Percentiles rank a stretch among this genome's conserved stretches.
These are phyloP conservation scores for Sebastes hubbsi DNA, from an alignment of 2,797 vertebrate species.

Conservation along the genomic window DNA sequence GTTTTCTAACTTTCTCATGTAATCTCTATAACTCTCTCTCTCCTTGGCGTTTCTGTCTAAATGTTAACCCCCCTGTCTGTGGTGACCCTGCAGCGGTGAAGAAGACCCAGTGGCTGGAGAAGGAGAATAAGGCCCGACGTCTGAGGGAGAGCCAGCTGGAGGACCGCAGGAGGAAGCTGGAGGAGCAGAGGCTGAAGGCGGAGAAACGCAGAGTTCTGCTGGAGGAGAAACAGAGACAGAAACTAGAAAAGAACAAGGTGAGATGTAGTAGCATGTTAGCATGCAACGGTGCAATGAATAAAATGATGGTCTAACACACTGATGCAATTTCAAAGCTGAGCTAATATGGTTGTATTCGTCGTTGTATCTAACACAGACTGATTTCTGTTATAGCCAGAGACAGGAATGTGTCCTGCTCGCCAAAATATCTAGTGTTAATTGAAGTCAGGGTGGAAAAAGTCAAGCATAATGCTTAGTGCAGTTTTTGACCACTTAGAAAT, in stretches of 20 bases:
- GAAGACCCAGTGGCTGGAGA: slow-evolving; percentile 95
- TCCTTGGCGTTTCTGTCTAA: neutral
- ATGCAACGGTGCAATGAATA: neutral
- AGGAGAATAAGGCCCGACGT: slow-evolving; percentile 92
- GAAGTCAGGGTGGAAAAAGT: neutral
- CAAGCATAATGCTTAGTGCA: neutral
- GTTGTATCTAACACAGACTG: neutral
- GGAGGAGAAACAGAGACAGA: slow-evolving; percentile 94
- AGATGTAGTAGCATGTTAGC: neutral
- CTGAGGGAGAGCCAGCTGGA: slow-evolving; percentile 94
- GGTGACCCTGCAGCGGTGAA: slow-evolving; percentile 84
- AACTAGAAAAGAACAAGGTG: slow-evolving; percentile 97
- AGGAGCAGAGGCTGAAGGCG: slow-evolving; percentile 92
- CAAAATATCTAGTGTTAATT: neutral
- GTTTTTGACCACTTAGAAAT: neutral
- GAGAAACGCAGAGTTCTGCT: slow-evolving; percentile 89
- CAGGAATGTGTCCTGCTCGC: neutral
- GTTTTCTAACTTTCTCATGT: neutral
- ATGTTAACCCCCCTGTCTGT: neutral
- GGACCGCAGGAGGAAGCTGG: slow-evolving; percentile 89
- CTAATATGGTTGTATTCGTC: neutral
- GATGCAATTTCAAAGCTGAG: neutral
- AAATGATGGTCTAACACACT: neutral
- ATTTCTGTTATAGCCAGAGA: neutral
- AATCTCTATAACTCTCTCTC: neutral